Percentiles rank a stretch among this genome's conserved stretches.
These are phyloP conservation scores for Lasioglossum calceatum DNA, from an alignment of 2,888 invertebrate species.

Conservation along the genomic window DNA sequence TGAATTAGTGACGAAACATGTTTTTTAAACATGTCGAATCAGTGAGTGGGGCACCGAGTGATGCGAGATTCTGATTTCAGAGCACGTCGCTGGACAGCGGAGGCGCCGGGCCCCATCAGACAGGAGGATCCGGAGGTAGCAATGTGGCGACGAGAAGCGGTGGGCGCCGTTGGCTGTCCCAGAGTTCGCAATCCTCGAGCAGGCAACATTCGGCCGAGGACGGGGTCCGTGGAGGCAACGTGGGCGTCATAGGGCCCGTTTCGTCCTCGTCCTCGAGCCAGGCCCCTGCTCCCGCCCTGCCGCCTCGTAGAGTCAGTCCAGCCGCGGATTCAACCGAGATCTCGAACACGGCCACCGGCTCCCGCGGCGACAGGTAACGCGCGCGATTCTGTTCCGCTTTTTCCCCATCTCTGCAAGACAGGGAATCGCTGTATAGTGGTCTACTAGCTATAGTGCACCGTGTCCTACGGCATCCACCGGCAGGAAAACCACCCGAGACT, in stretches of 20 bases:
- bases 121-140: constrained; percentile 82
- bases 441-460: background rate
- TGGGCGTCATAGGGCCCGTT: constrained; percentile 84
- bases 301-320: constrained; percentile 84
- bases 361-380: constrained; percentile 80
- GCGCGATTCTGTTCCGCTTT: constrained; percentile 6
- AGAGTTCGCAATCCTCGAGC: constrained; percentile 76
- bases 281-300: constrained; percentile 77
- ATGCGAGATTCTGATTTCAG: constrained; percentile 62
- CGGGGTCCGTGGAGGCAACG: constrained; percentile 75
- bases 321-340: constrained; percentile 84
- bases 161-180: constrained; percentile 81
- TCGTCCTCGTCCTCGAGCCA: constrained; percentile 78
- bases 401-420: background rate
- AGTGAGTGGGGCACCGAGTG: background rate
- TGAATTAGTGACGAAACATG: too few species aligned
- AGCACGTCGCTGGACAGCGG: constrained; percentile 80
- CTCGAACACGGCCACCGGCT: constrained; percentile 70
- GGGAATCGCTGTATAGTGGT: background rate
- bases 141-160: constrained; percentile 73
- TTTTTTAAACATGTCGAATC: too few species aligned
- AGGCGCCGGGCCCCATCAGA: constrained; percentile 75
- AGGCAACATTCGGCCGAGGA: constrained; percentile 78
- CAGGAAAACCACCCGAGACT: background rate
- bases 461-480: background rate